These are phyloP conservation scores for Siniperca scherzeri DNA, from an alignment of 2,797 vertebrate genomes.

Conservation along the genomic window DNA sequence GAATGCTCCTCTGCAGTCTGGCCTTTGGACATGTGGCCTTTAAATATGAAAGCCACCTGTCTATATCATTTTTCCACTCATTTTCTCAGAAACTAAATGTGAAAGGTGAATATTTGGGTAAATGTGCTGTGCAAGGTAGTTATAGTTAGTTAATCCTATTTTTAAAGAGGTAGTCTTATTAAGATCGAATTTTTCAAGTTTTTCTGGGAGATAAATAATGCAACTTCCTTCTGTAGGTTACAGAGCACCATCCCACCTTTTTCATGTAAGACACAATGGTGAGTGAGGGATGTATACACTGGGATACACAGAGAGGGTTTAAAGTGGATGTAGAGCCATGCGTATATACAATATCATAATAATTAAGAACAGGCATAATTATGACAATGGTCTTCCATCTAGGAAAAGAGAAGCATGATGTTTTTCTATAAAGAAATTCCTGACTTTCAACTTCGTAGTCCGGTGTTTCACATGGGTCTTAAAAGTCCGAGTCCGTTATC, in stretches of 20 bases:
- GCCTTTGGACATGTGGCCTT: constrained; percentile 33
- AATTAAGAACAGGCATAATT: not conserved
- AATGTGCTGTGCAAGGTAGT: not conserved
- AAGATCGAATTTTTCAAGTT: not conserved
- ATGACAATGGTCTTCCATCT: not conserved
- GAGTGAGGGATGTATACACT: not conserved
- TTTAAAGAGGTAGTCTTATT: not conserved
- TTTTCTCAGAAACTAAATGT: constrained; percentile 9
- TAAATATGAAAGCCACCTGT: constrained; percentile 34
- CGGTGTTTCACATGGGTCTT: too few relatives aligned
- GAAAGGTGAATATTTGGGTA: not conserved
- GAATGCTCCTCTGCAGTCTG: constrained; percentile 23
- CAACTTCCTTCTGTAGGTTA: not conserved
- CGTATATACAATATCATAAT: not conserved
- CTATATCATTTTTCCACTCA: not conserved
- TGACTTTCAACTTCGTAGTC: not conserved
- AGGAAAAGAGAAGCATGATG: not conserved
- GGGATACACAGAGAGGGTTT: not conserved
- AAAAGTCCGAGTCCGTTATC: too few relatives aligned
- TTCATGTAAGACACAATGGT: not conserved
- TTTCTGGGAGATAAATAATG: not conserved
- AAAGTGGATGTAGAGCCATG: not conserved
- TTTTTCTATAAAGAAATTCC: not conserved
- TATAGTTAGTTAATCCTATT: not conserved
- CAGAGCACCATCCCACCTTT: not conserved